Conservation (phyloP, 2,797 vertebrate genomes). For the Echeneis naucrates region DNA sequence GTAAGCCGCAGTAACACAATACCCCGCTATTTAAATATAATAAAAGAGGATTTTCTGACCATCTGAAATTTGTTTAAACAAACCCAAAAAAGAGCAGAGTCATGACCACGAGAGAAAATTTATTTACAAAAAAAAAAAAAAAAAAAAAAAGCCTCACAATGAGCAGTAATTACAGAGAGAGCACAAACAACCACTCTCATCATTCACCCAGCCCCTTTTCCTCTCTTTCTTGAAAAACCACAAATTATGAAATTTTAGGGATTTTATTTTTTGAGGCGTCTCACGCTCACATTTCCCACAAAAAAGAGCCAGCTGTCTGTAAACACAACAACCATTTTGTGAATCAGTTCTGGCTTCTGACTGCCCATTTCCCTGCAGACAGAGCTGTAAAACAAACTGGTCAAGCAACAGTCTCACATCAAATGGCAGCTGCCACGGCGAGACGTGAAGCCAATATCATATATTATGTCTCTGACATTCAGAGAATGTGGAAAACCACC, state of each 20-base stretch:
- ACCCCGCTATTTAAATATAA: slow-evolving; percentile 32
- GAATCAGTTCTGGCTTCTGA: slow-evolving; percentile 45
- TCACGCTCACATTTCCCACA: slow-evolving; percentile 28
- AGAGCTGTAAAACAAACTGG: slow-evolving; percentile 52
- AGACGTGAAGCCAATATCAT: slow-evolving; percentile 68
- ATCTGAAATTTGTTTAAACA: slow-evolving; percentile 54
- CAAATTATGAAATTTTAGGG: slow-evolving; percentile 58
- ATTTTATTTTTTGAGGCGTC: slow-evolving; percentile 5
- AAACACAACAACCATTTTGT: slow-evolving; percentile 63
- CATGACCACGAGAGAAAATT: slow-evolving; percentile 44
- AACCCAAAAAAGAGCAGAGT: slow-evolving; percentile 24
- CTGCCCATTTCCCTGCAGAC: slow-evolving; percentile 54
- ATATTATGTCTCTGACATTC: too few relatives aligned
- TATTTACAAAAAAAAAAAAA: slow-evolving; percentile 36
- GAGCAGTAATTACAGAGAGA: slow-evolving; percentile 60
- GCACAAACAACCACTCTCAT: slow-evolving; percentile 56
- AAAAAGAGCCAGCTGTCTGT: slow-evolving; percentile 42
- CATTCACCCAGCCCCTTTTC: slow-evolving; percentile 36
- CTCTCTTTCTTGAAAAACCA: slow-evolving; percentile 45
- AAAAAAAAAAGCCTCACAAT: slow-evolving; percentile 58
- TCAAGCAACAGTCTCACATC: slow-evolving; percentile 52
- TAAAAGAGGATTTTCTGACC: slow-evolving; percentile 48
- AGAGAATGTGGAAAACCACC: too few relatives aligned
- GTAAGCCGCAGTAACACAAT: slow-evolving; percentile 34
- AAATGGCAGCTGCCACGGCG: slow-evolving; percentile 40